Conservation (phyloP, 2,888 invertebrate species). For the Phaedon cochleariae region DNA sequence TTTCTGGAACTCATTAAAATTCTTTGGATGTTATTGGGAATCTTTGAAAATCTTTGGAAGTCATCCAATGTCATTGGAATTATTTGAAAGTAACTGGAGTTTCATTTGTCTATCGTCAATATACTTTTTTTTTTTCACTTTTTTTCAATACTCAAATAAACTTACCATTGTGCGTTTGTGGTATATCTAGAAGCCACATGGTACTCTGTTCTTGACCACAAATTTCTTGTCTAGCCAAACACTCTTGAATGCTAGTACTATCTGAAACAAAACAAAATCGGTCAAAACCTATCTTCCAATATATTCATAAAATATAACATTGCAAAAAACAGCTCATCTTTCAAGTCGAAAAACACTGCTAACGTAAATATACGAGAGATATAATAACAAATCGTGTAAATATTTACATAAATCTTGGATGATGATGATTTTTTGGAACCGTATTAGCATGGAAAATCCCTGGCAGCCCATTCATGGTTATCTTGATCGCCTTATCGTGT, state of each 20-base stretch:
- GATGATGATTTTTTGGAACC: slow-evolving; percentile 14
- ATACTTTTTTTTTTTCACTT: too few relatives aligned
- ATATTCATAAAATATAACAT: neutral
- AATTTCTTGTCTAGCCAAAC: slow-evolving; percentile 59
- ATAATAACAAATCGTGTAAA: neutral
- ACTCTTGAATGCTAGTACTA: slow-evolving; percentile 59
- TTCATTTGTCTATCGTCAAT: too few relatives aligned
- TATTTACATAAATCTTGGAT: slow-evolving; percentile 6
- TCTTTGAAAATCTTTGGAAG: too few relatives aligned
- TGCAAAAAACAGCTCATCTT: neutral
- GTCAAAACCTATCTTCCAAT: neutral
- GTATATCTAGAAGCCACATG: slow-evolving; percentile 78
- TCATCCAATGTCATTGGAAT: neutral
- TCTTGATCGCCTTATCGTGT: neutral
- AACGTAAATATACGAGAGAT: neutral
- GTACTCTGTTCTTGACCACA: slow-evolving; percentile 69
- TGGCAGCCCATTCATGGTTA: neutral
- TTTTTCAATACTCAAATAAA: too few relatives aligned
- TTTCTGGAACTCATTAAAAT: too few relatives aligned
- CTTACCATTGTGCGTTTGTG: slow-evolving; percentile 70
- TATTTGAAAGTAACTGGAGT: too few relatives aligned
- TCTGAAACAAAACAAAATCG: slow-evolving; percentile 55
- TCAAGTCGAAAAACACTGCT: neutral
- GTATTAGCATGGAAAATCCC: slow-evolving; percentile 4
- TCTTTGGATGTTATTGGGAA: too few relatives aligned